Evolutionary conservation across 2,888 invertebrate genomes (phyloP), one percentile per base, ranked within the genome.

Genomic region (Criorhina ranunculi): DNA sequence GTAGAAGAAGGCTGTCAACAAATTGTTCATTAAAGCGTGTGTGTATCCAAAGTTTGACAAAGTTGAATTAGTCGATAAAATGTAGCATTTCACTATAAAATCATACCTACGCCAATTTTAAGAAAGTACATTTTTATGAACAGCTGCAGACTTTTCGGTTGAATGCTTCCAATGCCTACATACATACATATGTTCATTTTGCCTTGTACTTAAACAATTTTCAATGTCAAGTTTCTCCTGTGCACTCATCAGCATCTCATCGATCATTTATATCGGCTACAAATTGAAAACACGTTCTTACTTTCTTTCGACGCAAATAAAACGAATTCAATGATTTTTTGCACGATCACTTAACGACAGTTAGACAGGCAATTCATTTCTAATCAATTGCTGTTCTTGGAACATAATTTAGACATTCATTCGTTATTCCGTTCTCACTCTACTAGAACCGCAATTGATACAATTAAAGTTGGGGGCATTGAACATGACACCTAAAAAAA

Each of bases 381-480:
- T 51, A 66, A 51, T 66, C 64, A 66, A 66, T 66, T 66, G 51
- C 37, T 51, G 24, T 66, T 66, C 64, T 49, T 24, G 35, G 64
- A 66, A 66, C n/a, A 12, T 12, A 64, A 49, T 12, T 64, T 35
- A 31, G 17, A 17, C 17, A 44, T 31, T 44, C 17, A 46, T 33
- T 12, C 46, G 35, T 46, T 49, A 33, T 33, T 46, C 44, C 12
- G 31, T n/a, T 24, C 19, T 35, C 24, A 33, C 33, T 35, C 17
- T 15, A 5, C 55, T 55, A 15, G 33, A 11, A 24, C 55, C 24
- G 12, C 57, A 59, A 59, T 59, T 59, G 40, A 55, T 35, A 55
- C 33, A 55, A 55, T 55, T 55, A 33, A 15, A 35, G 6, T 31
- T 9, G 29, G 53, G 31, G 31, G 31, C 55, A 55, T 55, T 33